These are phyloP conservation scores for Prosopocoilus inquinatus DNA, from an alignment of 2,888 invertebrate species.

Conservation along the genomic window DNA sequence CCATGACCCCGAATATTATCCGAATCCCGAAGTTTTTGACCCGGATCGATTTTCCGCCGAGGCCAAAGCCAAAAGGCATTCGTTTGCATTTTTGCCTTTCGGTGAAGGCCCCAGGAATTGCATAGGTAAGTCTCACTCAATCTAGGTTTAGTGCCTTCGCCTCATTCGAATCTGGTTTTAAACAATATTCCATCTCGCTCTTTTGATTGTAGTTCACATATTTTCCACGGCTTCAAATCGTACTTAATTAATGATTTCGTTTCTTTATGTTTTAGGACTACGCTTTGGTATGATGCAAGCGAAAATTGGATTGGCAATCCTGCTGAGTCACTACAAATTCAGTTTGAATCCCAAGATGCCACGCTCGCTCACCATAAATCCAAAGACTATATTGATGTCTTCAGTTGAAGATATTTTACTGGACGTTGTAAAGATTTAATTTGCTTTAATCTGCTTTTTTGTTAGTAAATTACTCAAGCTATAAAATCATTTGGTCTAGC, in stretches of 20 bases:
- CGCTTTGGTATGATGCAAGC: slow-evolving; percentile 17
- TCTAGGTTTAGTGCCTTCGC: no score
- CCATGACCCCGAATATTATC: slow-evolving; percentile 13
- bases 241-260: no score
- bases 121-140: slow-evolving; percentile 12
- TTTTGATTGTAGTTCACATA: no score
- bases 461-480: no score
- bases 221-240: no score
- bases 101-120: slow-evolving; percentile 17
- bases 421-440: slow-evolving; percentile 1
- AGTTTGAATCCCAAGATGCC: neutral
- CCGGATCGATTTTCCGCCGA: slow-evolving; percentile 13
- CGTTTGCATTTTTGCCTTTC: slow-evolving; percentile 10
- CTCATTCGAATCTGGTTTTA: no score
- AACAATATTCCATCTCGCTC: no score
- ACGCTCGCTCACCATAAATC: neutral
- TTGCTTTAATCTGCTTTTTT: neutral
- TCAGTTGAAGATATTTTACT: neutral
- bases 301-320: slow-evolving; percentile 12
- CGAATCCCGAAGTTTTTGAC: slow-evolving; percentile 14
- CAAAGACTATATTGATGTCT: neutral
- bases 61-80: slow-evolving; percentile 9
- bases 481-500: no score
- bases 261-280: no score
- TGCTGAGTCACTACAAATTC: slow-evolving; percentile 8